These are phyloP conservation scores for Ptyas mucosa DNA, from an alignment of 2,113 vertebrate genomes.

Conservation along the genomic window DNA sequence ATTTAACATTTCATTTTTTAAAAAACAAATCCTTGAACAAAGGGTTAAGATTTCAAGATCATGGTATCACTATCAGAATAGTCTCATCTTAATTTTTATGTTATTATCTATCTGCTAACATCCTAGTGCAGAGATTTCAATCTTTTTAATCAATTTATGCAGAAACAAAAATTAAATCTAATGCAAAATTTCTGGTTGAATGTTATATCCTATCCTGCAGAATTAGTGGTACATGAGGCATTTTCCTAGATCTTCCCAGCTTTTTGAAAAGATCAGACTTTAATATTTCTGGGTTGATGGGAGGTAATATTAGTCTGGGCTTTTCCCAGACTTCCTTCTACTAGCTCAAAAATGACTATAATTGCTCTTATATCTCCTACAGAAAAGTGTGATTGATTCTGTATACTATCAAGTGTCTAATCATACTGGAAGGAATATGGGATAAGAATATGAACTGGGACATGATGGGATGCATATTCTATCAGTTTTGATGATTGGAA, in stretches of 20 bases:
- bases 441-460: not conserved
- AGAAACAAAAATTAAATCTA: not conserved
- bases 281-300: not conserved
- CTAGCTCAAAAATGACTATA: not conserved
- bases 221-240: not conserved
- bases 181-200: not conserved
- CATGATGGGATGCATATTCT: not conserved
- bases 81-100: not conserved
- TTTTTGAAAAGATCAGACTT: not conserved
- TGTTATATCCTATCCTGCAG: not conserved
- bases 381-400: not conserved
- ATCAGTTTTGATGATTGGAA: not conserved
- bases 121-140: not conserved
- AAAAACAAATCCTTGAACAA: not conserved
- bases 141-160: not conserved
- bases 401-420: not conserved
- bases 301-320: not conserved
- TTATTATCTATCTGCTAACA: not conserved
- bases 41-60: not conserved
- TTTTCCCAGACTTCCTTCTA: not conserved
- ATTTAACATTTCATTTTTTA: not conserved
- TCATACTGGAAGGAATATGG: not conserved
- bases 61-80: not conserved
- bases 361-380: not conserved
- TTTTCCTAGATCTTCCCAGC: not conserved